Base-by-base conservation (phyloP, 2,113 vertebrate genomes). In the Zosterops lateralis region DNA sequence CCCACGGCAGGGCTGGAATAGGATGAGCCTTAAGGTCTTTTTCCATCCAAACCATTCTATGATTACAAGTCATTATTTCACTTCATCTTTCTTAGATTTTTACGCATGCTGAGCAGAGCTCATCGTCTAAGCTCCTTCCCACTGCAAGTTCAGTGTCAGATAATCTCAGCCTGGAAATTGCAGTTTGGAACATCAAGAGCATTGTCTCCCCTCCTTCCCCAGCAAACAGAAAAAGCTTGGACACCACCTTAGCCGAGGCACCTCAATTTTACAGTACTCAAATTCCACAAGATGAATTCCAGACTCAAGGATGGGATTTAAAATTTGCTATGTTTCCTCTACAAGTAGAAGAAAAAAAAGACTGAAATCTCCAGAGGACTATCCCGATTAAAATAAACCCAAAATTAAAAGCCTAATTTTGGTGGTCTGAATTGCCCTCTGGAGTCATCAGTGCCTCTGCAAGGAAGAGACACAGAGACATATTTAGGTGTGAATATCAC, bases 401-500 rank as follows among this genome's bases (percentile, higher is more conserved):
- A n/a, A 53, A 93, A 76, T 65, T 54, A 70, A 90, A 73, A 86
- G 50, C 19, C 79, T 89, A 58, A 71, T 58, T 77, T 57, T 1
- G 2, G 25, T 31, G 36, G 38, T 77, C 25, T 70, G 65, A 84
- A 70, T 6, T 1, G 3, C 34, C 17, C 20, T 50, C 75, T 58
- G 61, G 61, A 71, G 56, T 18, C 61, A 56, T 28, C 28, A 10
- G 22, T 17, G 34, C 10, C 84, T 60, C 38, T 57, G 42, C 17
- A 70, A 45, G 1, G 20, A 64, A 53, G 31, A 62, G 62, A 44
- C 5, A 2, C 0, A 0, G 21, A 90, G 28, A 29, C 25, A 1
- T 36, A 28, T 32, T 75, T 22, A 45, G 42, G 36, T 57, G 28
- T 38, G 38, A 53, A 0, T 20, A 76, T 34, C 58, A 83, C 58